A percentile compares a stretch with the other conserved stretches of the same genome.
Evolutionary conservation across 2,888 invertebrate species (phyloP).

Genomic region (Tetramorium bicarinatum): DNA sequence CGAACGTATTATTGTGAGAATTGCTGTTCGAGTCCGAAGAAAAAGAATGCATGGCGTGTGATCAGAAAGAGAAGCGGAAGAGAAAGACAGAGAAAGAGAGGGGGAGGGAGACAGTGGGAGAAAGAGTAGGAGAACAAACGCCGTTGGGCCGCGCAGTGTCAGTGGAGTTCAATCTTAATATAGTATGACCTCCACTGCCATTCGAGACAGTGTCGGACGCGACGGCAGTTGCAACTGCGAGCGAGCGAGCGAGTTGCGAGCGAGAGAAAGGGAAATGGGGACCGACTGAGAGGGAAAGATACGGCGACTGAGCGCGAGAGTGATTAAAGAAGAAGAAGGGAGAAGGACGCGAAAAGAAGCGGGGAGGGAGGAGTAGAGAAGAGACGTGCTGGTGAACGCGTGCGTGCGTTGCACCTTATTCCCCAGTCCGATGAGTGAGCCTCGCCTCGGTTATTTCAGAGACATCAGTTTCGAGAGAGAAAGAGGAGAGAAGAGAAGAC

Average conservation of each 20-base stretch:
- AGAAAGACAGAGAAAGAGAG: constrained; percentile 34
- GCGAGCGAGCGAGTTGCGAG: constrained; percentile 24
- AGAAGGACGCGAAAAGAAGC: constrained; percentile 15
- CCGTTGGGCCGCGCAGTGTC: constrained; percentile 81
- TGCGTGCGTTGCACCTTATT: constrained; percentile 79
- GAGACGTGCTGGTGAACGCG: constrained; percentile 67
- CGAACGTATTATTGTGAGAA: constrained; percentile 63
- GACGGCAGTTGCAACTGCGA: constrained; percentile 70
- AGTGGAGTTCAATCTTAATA: constrained; percentile 86
- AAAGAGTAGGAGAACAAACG: constrained; percentile 71
- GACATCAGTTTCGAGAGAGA: constrained; percentile 75
- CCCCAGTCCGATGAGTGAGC: constrained; percentile 76
- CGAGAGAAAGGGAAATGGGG: constrained; percentile 34
- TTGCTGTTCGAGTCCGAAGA: constrained; percentile 60
- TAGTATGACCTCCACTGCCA: constrained; percentile 86
- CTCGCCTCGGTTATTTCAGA: constrained; percentile 78
- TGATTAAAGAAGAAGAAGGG: constrained; percentile 14
- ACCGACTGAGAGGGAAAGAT: constrained; percentile 2
- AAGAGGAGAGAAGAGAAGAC: constrained; percentile 6
- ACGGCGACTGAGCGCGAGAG: constrained; percentile 31
- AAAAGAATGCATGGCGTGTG: constrained; percentile 40
- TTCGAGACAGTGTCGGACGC: constrained; percentile 79
- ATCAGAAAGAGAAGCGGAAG: constrained; percentile 46
- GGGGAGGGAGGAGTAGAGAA: neutral
- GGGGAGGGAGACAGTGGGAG: constrained; percentile 28